A percentile compares a stretch with the other conserved stretches of the same genome.
Evolutionary conservation across 2,113 vertebrate genomes (phyloP).

Genomic region (Carassius auratus): DNA sequence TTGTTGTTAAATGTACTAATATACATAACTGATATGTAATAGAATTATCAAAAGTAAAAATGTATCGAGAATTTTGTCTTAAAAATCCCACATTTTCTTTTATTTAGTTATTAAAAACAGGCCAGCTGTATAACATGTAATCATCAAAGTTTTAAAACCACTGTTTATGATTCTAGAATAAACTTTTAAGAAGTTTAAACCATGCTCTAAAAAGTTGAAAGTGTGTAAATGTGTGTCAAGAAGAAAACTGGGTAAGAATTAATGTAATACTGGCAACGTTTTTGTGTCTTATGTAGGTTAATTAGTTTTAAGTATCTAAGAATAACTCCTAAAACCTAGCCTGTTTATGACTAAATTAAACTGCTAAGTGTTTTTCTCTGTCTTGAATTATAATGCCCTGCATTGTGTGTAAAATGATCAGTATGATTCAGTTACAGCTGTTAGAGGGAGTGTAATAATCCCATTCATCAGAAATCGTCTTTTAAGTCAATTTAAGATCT

Average conservation of each 20-base stretch:
- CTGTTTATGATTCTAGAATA: not conserved
- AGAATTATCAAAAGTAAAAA: too few species aligned
- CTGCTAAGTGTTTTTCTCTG: not conserved
- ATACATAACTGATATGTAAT: not conserved
- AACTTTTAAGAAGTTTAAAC: not conserved
- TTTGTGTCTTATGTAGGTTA: not conserved
- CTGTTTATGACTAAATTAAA: not conserved
- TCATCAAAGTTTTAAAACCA: not conserved
- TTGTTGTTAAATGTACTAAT: not conserved
- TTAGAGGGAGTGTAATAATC: conserved; percentile 15
- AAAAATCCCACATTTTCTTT: not conserved
- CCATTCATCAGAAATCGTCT: not conserved
- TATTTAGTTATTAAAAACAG: not conserved
- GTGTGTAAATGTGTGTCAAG: not conserved
- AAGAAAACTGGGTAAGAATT: not conserved
- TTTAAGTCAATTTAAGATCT: not conserved
- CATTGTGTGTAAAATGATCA: not conserved
- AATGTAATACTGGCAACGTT: not conserved
- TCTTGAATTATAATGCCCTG: not conserved
- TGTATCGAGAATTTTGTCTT: not conserved
- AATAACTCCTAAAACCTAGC: not conserved
- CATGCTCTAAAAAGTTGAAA: not conserved
- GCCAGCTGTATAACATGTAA: not conserved
- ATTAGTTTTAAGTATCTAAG: conserved; percentile 1
- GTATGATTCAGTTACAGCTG: not conserved